Base-by-base conservation (phyloP, 2,113 vertebrate species). In the Urocitellus parryii region DNA sequence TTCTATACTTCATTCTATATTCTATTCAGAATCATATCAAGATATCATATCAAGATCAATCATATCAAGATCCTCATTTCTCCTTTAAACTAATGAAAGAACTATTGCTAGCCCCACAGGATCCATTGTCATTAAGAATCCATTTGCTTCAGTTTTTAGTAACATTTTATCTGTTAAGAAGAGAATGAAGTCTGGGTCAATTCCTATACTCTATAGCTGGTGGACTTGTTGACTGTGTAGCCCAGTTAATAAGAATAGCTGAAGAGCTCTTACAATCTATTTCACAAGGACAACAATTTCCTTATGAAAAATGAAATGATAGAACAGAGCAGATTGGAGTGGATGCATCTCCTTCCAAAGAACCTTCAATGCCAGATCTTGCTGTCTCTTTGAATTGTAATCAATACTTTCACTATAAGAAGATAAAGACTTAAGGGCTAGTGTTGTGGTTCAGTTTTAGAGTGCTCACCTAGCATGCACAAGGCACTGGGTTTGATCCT, bases 351-450 rank as follows among this genome's bases (percentile, higher is more conserved):
- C n/a, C 32, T 97, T 13, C 74, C 1, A 79, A 91, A 8, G 91
- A 97, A 82, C 27, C 4, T 51, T 14, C 32, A 2, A 22, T 96
- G 17, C 96, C 94, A 51, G 97, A 97, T 72, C 96, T 97, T 7
- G 56, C 48, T 67, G 20, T 22, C n/a, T 93, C 56, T 85, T 42
- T 18, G 96, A 97, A 1, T 89, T 97, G 74, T 94, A 91, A 25
- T 96, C 90, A 80, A 80, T 97, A 58, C 89, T 97, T 56, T 65
- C 42, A 48, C 6, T 78, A 65, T 76, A 8, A 93, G 89, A 83
- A 25, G 89, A 45, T 45, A 45, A 45, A 45, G 6, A 45, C 42
- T 45, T 45, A 45, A 45, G 42, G 42, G 42, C 42, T 45, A 5
- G 42, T 45, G 42, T 45, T 45, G 42, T 45, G 42, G 6, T 6